phyloP scores from a whole-genome alignment of 2,797 vertebrate genomes.

The Gymnopithys bicolor region DNA sequence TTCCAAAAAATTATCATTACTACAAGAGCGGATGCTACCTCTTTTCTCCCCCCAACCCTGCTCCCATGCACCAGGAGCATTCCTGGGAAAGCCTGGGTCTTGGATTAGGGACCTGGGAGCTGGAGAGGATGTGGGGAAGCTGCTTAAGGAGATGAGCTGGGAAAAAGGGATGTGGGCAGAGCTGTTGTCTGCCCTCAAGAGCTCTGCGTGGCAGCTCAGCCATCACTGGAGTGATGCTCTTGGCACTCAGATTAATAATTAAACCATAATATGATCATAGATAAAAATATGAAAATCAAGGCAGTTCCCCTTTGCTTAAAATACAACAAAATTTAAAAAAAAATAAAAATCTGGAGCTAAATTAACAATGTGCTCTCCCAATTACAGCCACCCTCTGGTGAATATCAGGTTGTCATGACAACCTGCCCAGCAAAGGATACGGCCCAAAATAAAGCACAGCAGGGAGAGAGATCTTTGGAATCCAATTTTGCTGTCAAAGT shows the following conservation, averaged over 20 bases:
- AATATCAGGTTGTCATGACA: conserved; percentile 69
- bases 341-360: conserved; percentile 28
- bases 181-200: neutral
- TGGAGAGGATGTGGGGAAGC: no score
- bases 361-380: conserved; percentile 60
- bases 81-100: neutral
- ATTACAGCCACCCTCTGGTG: conserved; percentile 60
- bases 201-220: neutral
- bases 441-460: conserved; percentile 58
- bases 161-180: neutral
- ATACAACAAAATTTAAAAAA: neutral
- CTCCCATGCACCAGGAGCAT: neutral
- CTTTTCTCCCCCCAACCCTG: accelerated
- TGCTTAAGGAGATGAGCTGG: neutral
- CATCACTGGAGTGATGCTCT: neutral
- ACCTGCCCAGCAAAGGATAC: conserved; percentile 62
- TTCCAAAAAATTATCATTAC: neutral
- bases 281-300: conserved; percentile 24
- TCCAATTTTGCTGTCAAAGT: conserved; percentile 3
- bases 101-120: neutral
- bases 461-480: conserved; percentile 37
- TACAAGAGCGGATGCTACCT: accelerated
- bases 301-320: neutral
- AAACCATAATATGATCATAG: conserved; percentile 17
- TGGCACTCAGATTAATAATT: conserved; percentile 31